These are phyloP conservation scores for Gulo gulo DNA, from an alignment of 2,113 vertebrate species.

Conservation along the genomic window DNA sequence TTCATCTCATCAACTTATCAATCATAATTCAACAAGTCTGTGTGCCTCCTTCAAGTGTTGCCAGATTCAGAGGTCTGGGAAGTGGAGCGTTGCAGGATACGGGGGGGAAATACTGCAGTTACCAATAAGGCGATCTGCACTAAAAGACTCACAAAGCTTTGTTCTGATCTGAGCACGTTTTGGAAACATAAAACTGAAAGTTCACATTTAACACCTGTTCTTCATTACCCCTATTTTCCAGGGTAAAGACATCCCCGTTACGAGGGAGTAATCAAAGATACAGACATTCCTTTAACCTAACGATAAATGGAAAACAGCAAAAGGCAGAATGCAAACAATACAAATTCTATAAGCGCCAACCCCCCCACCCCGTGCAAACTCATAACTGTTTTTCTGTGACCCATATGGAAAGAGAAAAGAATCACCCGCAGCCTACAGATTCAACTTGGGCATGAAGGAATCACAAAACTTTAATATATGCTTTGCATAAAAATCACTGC, in stretches of 20 bases:
- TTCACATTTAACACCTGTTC: not conserved
- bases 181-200: constrained; percentile 32
- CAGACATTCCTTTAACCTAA: not conserved
- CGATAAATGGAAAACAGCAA: constrained; percentile 11
- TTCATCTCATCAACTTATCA: not conserved
- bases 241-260: not conserved
- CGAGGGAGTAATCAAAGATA: not conserved
- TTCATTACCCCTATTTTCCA: not conserved
- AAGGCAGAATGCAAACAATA: constrained; percentile 19
- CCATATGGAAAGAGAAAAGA: not conserved
- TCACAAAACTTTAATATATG: not conserved
- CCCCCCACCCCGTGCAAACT: not conserved
- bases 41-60: not conserved
- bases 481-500: not conserved
- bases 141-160: not conserved
- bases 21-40: not conserved
- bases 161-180: not conserved
- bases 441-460: not conserved
- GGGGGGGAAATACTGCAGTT: not conserved
- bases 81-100: not conserved
- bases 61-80: not conserved
- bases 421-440: not conserved
- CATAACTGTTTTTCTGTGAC: not conserved
- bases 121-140: fast-evolving
- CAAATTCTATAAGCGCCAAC: not conserved